Evolutionary conservation across 2,113 vertebrate species (phyloP).

Genomic region (Heterotilapia buettikoferi): DNA sequence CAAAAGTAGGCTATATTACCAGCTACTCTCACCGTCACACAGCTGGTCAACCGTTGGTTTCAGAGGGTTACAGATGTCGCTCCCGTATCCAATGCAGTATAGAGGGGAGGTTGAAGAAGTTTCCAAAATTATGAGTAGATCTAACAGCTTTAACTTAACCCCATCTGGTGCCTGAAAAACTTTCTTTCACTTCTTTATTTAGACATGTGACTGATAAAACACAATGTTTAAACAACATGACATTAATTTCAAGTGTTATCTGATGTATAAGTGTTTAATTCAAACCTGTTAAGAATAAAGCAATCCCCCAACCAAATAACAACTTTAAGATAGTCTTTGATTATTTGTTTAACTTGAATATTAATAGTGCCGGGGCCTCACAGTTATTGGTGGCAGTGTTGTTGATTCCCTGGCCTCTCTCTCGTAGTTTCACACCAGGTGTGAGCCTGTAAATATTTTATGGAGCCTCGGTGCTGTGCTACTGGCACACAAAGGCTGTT

Average conservation of each 20-base stretch:
- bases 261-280: neutral
- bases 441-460: slow-evolving; percentile 69
- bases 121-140: neutral
- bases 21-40: neutral
- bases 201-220: neutral
- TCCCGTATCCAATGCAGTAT: neutral
- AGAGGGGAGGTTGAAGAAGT: neutral
- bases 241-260: neutral
- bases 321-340: neutral
- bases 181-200: neutral
- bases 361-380: neutral
- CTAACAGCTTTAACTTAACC: neutral
- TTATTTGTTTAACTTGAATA: neutral
- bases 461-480: slow-evolving; percentile 46
- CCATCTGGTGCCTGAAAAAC: neutral
- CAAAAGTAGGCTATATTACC: neutral
- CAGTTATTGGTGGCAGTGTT: slow-evolving; percentile 2
- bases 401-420: slow-evolving; percentile 23
- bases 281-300: neutral
- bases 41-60: neutral
- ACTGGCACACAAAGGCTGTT: slow-evolving; percentile 52
- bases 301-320: neutral
- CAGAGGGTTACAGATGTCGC: rapidly evolving
- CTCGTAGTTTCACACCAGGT: slow-evolving; percentile 60
- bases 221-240: neutral